Evolutionary conservation across 2,113 vertebrate genomes (phyloP), one percentile per base, ranked within the genome.

Genomic region (Dipodomys merriami): DNA sequence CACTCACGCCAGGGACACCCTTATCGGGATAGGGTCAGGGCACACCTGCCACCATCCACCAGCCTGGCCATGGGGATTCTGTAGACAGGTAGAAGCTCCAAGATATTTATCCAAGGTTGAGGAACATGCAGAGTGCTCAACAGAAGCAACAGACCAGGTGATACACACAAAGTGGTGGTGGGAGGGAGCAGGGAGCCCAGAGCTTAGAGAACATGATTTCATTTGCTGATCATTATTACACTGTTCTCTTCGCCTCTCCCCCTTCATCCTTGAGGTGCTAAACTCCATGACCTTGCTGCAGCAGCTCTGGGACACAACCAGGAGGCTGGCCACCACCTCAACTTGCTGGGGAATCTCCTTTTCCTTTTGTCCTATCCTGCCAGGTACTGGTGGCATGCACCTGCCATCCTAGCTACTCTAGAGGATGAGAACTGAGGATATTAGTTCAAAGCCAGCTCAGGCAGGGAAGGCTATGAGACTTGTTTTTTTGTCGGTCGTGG

Each of bases 201-300:
- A 53, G 53, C 53, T 57, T 57, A 10, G 53, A 57, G 15, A 57
- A 15, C n/a, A 6, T 7, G 19, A 22, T 74, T 74, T n/a, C 9
- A 15, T 67, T 80, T 53, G 46, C 35, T 53, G 62, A 19, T 33
- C 6, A 3, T 15, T 7, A 0, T 82, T 68, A 53, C 16, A 2
- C 64, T 16, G 53, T 57, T 69, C 72, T 62, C 8, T 57, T 64
- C 7, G 10, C 19, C 39, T 71, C 76, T 46, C 62, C 44, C 78
- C 73, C 16, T 57, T 18, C 53, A 57, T 57, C 53, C 15, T 15
- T 57, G 53, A 67, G 12, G 46, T 71, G 68, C 81, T 85, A 85
- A 84, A 82, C 35, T 46, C 93, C 65, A 69, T 53, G n/a, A 79
- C 64, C 33, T 83, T 60, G 7, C 22, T 60, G 57, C 83, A 82